Base-by-base conservation (phyloP, 2,797 vertebrate genomes). In the Leuciscus waleckii region DNA sequence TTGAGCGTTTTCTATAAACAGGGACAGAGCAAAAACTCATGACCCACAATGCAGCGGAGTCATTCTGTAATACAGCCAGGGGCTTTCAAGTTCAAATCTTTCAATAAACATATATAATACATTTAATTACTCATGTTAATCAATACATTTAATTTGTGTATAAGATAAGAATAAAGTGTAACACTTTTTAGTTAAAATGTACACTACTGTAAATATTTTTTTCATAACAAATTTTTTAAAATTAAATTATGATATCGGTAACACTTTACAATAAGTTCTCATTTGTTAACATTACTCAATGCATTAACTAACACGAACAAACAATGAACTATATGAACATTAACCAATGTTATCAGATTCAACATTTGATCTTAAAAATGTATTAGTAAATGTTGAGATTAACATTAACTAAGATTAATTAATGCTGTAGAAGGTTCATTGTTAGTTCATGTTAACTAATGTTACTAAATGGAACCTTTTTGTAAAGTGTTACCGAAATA, bases 1-100 rank as follows among this genome's bases (percentile, higher is more conserved):
- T 39, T 75, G 29, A 75, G 81, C 10, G 9, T n/a, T 83, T 83
- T 75, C 41, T 83, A 75, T 83, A 75, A 83, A 75, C 81, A 83
- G 39, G 46, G 70, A 58, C 54, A 74, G 29, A 75, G 29, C 58
- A 79, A 43, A n/a, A 79, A 46, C 29, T 83, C 21, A 49, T 74
- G 63, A 63, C 41, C 69, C 70, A 82, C 56, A 74, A 73, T 65
- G 70, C 81, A 75, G 41, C 41, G 37, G 67, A 71, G 67, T 43
- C 80, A 71, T 41, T 41, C 10, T 71, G 21, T 35, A 37, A 19
- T 26, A 37, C 41, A 75, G 29, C 70, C 35, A 76, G 32, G 32
- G 21, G 21, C 35, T 61, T 58, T 16, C 67, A 19, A 71, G 10
- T 43, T 54, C n/a, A 46, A 46, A 65, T 2, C 10, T 13, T 65